Evolutionary conservation across 2,888 invertebrate genomes (phyloP).

Genomic region (Onthophagus sagittarius): DNA sequence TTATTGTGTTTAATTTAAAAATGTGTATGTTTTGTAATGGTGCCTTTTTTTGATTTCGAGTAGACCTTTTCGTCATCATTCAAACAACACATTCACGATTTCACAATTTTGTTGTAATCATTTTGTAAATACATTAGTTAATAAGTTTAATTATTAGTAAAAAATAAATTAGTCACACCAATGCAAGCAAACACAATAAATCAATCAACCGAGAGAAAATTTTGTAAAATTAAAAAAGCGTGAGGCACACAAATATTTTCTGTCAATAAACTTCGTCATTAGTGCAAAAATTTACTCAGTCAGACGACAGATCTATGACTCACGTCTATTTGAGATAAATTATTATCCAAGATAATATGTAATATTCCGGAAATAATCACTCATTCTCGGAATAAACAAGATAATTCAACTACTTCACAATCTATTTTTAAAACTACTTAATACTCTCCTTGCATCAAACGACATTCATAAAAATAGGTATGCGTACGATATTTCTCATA

Average conservation of each 20-base stretch:
- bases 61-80: not conserved
- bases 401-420: not conserved
- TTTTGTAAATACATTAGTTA: no score
- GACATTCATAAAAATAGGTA: not conserved
- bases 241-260: not conserved
- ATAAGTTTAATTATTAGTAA: no score
- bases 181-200: no score
- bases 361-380: not conserved
- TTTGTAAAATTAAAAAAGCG: no score
- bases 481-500: not conserved
- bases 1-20: not conserved
- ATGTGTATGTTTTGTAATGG: not conserved
- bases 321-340: not conserved
- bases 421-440: not conserved
- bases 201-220: no score
- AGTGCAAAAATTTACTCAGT: not conserved
- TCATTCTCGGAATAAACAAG: not conserved
- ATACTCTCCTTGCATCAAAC: not conserved
- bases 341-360: not conserved
- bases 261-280: not conserved
- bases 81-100: not conserved
- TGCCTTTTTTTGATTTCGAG: not conserved
- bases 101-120: not conserved
- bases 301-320: not conserved
- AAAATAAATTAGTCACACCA: no score